Evolutionary conservation across 2,888 invertebrate species (phyloP).

Genomic region (Macrosiphum euphorbiae): DNA sequence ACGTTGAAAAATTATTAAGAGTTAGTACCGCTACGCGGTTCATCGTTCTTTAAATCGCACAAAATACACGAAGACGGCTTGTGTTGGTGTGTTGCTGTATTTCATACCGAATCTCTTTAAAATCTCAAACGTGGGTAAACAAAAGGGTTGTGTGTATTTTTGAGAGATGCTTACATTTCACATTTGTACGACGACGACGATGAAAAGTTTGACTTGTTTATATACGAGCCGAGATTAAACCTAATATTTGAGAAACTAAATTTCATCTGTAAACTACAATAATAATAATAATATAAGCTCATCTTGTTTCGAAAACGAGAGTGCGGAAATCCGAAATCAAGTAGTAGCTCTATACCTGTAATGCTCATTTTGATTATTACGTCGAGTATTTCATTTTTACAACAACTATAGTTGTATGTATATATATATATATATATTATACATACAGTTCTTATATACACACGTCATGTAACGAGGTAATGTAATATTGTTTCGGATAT

Average conservation of each 20-base stretch:
- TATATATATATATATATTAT: too few relatives aligned
- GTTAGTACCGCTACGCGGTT: not conserved
- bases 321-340: conserved; percentile 9
- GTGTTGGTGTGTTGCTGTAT: not conserved
- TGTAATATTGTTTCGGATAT: not conserved
- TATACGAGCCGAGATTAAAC: conserved; percentile 19
- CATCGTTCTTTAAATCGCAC: not conserved
- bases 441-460: not conserved
- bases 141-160: conserved; percentile 36
- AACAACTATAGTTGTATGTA: too few relatives aligned
- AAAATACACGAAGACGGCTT: not conserved
- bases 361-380: not conserved
- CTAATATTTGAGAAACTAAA: conserved; percentile 27
- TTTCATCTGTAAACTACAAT: conserved; percentile 21
- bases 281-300: not conserved
- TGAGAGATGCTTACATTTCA: conserved; percentile 18
- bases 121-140: conserved; percentile 1
- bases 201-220: not conserved
- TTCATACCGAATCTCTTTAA: not conserved
- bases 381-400: not conserved
- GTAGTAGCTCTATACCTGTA: not conserved
- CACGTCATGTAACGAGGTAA: not conserved
- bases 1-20: not conserved
- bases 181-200: not conserved
- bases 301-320: not conserved